phyloP scores from a whole-genome alignment of 2,113 vertebrate genomes.

The Piprites chloris region DNA sequence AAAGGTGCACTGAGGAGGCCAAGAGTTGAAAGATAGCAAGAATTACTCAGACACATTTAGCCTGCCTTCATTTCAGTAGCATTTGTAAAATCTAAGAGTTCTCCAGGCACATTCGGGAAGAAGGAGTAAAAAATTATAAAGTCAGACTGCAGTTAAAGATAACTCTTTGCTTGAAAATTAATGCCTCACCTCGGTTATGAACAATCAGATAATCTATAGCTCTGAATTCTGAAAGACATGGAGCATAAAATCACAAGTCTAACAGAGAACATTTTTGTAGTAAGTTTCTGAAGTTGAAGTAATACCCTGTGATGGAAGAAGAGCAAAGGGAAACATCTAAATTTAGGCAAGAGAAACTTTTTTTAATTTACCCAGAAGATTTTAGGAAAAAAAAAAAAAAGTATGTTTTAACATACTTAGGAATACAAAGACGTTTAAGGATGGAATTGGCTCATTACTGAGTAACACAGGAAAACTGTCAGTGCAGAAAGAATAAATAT shows the following conservation, averaged over 20 bases:
- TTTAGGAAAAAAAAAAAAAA: neutral
- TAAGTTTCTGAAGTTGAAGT: neutral
- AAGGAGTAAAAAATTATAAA: neutral
- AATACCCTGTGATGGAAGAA: neutral
- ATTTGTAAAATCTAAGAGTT: neutral
- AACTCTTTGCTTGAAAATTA: neutral
- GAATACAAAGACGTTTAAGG: neutral
- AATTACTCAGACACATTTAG: neutral
- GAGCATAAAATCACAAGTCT: neutral
- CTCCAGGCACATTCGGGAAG: neutral
- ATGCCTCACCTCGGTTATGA: neutral
- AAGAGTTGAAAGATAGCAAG: neutral
- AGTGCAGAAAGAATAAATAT: neutral
- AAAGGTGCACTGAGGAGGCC: neutral
- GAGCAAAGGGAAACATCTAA: neutral
- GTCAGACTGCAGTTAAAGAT: neutral
- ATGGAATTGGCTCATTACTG: neutral
- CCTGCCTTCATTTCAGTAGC: neutral
- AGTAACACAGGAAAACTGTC: neutral
- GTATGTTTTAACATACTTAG: neutral
- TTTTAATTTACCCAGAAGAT: neutral
- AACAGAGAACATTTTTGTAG: neutral
- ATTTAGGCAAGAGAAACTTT: neutral
- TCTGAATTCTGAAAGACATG: neutral
- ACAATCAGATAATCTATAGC: neutral